A percentile compares a stretch with the other conserved stretches of the same genome.
phyloP scores from a whole-genome alignment of 2,797 vertebrate species.

The Molothrus ater region DNA sequence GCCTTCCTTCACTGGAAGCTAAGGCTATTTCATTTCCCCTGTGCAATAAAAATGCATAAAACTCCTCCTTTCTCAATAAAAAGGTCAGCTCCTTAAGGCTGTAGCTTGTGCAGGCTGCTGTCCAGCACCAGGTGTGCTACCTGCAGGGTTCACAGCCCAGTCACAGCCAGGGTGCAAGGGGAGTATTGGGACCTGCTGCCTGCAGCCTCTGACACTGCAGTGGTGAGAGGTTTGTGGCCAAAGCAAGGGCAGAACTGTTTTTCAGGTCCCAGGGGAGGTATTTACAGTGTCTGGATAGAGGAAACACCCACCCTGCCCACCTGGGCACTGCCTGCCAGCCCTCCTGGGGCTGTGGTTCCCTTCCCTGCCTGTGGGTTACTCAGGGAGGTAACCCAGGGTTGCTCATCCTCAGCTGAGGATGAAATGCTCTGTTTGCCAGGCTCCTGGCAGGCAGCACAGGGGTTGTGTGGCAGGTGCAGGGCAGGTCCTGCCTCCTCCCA shows the following conservation, averaged over 20 bases:
- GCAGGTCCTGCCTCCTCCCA: background rate
- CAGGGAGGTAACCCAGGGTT: background rate
- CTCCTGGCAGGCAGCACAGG: background rate
- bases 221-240: background rate
- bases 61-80: background rate
- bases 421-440: too few species aligned
- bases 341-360: accelerated
- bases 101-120: background rate
- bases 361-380: background rate
- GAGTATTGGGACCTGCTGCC: background rate
- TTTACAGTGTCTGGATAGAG: background rate
- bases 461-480: background rate
- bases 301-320: background rate
- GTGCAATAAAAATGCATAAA: background rate
- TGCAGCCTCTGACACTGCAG: accelerated
- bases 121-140: background rate
- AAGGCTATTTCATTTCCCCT: background rate
- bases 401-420: background rate
- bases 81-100: background rate
- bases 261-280: background rate
- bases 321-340: background rate
- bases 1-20: background rate
- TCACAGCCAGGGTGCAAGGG: background rate
- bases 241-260: background rate
- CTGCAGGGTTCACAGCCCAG: background rate